Conservation (phyloP, 2,797 vertebrate genomes). For the Spea hammondii region DNA sequence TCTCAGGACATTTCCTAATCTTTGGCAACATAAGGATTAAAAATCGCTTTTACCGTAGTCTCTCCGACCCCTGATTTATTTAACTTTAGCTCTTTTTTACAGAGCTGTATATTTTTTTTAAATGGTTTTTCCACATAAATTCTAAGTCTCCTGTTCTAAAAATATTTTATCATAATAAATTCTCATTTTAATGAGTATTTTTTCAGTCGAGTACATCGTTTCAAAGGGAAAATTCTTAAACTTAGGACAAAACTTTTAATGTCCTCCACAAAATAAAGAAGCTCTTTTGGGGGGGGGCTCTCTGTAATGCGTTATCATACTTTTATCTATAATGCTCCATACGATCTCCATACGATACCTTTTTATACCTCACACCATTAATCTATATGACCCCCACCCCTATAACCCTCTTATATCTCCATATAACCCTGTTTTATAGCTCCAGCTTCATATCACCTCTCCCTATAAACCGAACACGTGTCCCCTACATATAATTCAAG, state of each 20-base stretch:
- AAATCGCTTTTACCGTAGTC: conserved; percentile 13
- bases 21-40: background rate
- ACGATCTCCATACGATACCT: background rate
- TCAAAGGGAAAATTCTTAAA: too few relatives aligned
- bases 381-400: background rate
- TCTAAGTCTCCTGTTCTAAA: conserved; percentile 9
- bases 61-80: conserved; percentile 13
- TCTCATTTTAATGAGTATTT: conserved; percentile 19
- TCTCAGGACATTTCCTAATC: too few relatives aligned
- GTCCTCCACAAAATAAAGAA: too few relatives aligned
- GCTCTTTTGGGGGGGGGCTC: too few relatives aligned
- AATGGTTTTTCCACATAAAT: conserved; percentile 9
- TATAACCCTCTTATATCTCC: background rate
- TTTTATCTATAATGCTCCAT: conserved; percentile 7
- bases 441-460: background rate
- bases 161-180: background rate
- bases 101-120: conserved; percentile 36
- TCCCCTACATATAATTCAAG: background rate
- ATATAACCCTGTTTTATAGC: background rate
- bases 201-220: too few relatives aligned
- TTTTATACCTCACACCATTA: background rate
- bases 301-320: background rate
- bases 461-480: background rate
- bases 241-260: too few relatives aligned
- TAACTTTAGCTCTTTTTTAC: conserved; percentile 7